phyloP scores from a whole-genome alignment of 2,113 vertebrate species.

The Plotosus lineatus region DNA sequence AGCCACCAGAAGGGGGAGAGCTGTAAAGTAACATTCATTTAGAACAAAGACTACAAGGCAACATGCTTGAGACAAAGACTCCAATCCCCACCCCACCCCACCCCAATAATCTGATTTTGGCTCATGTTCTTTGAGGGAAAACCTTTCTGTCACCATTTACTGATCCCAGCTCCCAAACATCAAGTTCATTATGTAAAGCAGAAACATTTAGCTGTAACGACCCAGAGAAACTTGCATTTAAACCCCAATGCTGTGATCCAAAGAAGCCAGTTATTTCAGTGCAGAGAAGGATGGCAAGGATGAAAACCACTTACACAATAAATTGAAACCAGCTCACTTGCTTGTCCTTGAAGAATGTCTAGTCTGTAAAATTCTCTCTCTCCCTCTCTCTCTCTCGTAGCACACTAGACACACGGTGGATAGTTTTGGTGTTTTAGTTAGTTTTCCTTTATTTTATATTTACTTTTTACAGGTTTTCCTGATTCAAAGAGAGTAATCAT shows the following conservation, averaged over 20 bases:
- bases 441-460: no score
- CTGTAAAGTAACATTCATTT: conserved; percentile 5
- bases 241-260: neutral
- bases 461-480: neutral
- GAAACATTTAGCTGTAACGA: neutral
- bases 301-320: neutral
- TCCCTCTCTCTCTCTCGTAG: neutral
- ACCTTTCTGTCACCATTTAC: neutral
- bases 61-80: conserved; percentile 3
- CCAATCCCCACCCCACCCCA: neutral
- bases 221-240: conserved; percentile 3
- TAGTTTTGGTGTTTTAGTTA: no score
- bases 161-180: neutral
- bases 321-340: neutral
- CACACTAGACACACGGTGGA: neutral
- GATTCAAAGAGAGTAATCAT: neutral
- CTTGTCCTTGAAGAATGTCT: neutral
- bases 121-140: neutral
- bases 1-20: conserved; percentile 48
- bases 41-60: conserved; percentile 8
- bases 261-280: neutral
- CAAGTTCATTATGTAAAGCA: conserved; percentile 33
- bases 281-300: neutral
- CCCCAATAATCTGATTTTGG: neutral
- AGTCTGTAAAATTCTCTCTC: neutral